Percentiles rank a stretch among this genome's conserved stretches.
Conservation (phyloP, 1,140 invertebrate genomes). For the Spodoptera litura region DNA sequence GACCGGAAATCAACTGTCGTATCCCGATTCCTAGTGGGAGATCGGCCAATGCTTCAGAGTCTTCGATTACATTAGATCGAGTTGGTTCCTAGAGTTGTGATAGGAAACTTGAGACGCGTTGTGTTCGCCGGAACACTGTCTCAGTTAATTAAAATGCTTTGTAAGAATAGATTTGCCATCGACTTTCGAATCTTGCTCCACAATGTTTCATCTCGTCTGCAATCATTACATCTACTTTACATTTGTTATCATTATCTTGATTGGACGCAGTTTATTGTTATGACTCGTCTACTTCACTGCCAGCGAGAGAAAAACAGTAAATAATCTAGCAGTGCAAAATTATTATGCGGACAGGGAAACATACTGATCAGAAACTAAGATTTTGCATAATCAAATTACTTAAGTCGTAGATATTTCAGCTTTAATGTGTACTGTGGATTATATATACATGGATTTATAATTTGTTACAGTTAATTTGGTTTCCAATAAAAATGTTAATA, state of each 20-base stretch:
- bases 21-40: slow-evolving; percentile 73
- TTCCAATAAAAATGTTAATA: slow-evolving; percentile 21
- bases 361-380: background rate
- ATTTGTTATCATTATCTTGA: slow-evolving; percentile 22
- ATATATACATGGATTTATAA: background rate
- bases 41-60: slow-evolving; percentile 65
- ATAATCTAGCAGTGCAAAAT: background rate
- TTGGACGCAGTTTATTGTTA: slow-evolving; percentile 7
- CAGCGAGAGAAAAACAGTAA: background rate
- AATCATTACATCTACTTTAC: slow-evolving; percentile 32
- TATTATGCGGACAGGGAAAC: background rate
- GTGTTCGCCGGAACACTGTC: slow-evolving; percentile 60
- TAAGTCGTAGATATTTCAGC: background rate
- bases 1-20: slow-evolving; percentile 79
- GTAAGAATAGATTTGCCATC: slow-evolving; percentile 62
- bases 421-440: too few species aligned
- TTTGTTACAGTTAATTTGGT: slow-evolving; percentile 28
- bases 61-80: slow-evolving; percentile 71
- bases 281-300: background rate
- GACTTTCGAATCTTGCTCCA: slow-evolving; percentile 39
- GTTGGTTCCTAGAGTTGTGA: slow-evolving; percentile 61
- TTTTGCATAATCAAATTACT: slow-evolving; percentile 11
- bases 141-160: slow-evolving; percentile 62
- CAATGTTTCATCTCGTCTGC: slow-evolving; percentile 33
- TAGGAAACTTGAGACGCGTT: slow-evolving; percentile 65